Percentiles rank a stretch among this genome's conserved stretches.
These are phyloP conservation scores for Trichacis sp. DNA, from an alignment of 2,888 invertebrate species.

Conservation along the genomic window DNA sequence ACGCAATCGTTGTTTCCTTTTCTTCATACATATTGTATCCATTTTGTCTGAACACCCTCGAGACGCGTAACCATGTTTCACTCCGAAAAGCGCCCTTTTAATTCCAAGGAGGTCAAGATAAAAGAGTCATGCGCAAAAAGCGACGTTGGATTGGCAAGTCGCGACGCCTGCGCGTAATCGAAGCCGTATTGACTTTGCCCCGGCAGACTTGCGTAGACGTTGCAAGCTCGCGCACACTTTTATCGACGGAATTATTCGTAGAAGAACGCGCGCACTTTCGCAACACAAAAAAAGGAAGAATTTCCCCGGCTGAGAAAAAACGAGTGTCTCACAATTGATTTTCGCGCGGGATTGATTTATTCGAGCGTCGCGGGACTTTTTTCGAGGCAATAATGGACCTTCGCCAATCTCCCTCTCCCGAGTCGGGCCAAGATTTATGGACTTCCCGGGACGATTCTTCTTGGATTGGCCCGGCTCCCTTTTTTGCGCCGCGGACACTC, in stretches of 20 bases:
- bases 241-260: constrained; percentile 4
- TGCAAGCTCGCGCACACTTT: constrained; percentile 5
- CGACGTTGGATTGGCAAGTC: constrained; percentile 52
- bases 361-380: constrained; percentile 51
- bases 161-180: constrained; percentile 57
- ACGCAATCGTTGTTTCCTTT: too few relatives aligned
- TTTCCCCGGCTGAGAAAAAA: constrained; percentile 21
- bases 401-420: constrained; percentile 43
- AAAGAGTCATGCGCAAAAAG: constrained; percentile 52
- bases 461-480: constrained; percentile 47
- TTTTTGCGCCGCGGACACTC: constrained; percentile 43
- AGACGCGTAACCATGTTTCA: not conserved
- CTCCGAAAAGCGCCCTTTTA: constrained; percentile 11
- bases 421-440: constrained; percentile 51
- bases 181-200: constrained; percentile 63
- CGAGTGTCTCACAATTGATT: constrained; percentile 63
- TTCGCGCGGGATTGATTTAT: constrained; percentile 64
- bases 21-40: too few relatives aligned
- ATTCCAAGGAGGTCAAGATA: constrained; percentile 11
- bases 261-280: constrained; percentile 3
- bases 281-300: too few relatives aligned
- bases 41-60: too few relatives aligned
- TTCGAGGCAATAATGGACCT: constrained; percentile 49
- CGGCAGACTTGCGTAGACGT: constrained; percentile 34
- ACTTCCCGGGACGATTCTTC: constrained; percentile 53